Evolutionary conservation across 1,140 invertebrate genomes (phyloP).

Genomic region (Drosophila lacertosa): DNA sequence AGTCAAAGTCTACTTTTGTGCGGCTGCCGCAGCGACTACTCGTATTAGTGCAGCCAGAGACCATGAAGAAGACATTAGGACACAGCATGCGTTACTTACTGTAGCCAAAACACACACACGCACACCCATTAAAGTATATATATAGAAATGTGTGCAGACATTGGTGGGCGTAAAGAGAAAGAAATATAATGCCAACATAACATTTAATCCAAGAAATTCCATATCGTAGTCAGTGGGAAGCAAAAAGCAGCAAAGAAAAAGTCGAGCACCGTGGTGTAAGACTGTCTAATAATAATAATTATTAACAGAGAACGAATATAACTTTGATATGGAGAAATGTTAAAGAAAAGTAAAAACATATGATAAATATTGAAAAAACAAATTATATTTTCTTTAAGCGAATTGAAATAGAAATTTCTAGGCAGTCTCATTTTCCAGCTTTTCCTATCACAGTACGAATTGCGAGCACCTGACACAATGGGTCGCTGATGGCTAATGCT

Average conservation of each 20-base stretch:
- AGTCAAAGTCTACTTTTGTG: slow-evolving; percentile 75
- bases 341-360: no score
- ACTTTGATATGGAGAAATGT: no score
- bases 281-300: neutral
- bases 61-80: slow-evolving; percentile 75
- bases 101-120: slow-evolving; percentile 30
- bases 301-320: neutral
- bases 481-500: slow-evolving; percentile 40
- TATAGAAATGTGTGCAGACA: slow-evolving; percentile 32
- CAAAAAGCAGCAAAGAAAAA: slow-evolving; percentile 24
- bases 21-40: slow-evolving; percentile 50
- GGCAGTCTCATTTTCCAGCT: no score
- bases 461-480: neutral
- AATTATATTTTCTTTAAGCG: no score
- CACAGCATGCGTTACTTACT: slow-evolving; percentile 73
- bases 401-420: no score
- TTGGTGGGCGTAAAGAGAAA: slow-evolving; percentile 71
- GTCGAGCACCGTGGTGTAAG: slow-evolving; percentile 55
- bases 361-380: no score
- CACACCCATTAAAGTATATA: slow-evolving; percentile 10
- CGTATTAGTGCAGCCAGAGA: slow-evolving; percentile 61
- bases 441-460: slow-evolving; percentile 1
- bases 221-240: slow-evolving; percentile 63
- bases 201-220: slow-evolving; percentile 82
- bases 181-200: slow-evolving; percentile 83